phyloP scores from a whole-genome alignment of 2,888 invertebrate species.

The Agrochola lota region DNA sequence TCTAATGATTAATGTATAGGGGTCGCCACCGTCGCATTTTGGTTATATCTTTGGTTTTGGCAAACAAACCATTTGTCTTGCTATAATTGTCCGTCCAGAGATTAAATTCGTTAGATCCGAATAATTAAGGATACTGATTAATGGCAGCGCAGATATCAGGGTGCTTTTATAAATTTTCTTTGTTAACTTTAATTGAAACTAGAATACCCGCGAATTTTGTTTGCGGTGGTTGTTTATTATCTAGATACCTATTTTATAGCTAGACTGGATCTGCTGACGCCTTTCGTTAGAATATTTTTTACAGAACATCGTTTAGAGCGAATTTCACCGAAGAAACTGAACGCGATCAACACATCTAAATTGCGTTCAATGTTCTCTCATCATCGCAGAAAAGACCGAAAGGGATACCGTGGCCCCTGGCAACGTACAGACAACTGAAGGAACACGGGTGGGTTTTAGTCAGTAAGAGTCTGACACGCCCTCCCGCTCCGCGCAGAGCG shows the following conservation, averaged over 20 bases:
- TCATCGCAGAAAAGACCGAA: no score
- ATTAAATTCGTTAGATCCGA: constrained; percentile 69
- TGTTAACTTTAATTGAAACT: constrained; percentile 60
- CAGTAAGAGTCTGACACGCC: no score
- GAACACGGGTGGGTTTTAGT: no score
- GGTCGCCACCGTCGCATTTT: constrained; percentile 45
- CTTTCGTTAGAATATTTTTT: not conserved
- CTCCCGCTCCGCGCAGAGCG: no score
- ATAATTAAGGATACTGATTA: constrained; percentile 71
- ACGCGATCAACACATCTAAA: no score
- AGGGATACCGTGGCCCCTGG: no score
- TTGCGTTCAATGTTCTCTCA: no score
- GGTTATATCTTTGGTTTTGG: constrained; percentile 62
- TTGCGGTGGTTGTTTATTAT: not conserved
- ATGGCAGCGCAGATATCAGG: constrained; percentile 61
- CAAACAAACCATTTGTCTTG: constrained; percentile 72
- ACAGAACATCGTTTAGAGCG: not conserved
- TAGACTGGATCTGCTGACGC: not conserved
- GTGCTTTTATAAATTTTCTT: constrained; percentile 57
- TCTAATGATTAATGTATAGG: constrained; percentile 49
- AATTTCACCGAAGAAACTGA: not conserved
- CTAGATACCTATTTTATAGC: not conserved
- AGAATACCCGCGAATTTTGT: constrained; percentile 46
- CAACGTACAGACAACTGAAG: no score
- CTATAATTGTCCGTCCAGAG: constrained; percentile 65